These are phyloP conservation scores for Tenthredo amoena DNA, from an alignment of 2,888 invertebrate genomes.

Conservation along the genomic window DNA sequence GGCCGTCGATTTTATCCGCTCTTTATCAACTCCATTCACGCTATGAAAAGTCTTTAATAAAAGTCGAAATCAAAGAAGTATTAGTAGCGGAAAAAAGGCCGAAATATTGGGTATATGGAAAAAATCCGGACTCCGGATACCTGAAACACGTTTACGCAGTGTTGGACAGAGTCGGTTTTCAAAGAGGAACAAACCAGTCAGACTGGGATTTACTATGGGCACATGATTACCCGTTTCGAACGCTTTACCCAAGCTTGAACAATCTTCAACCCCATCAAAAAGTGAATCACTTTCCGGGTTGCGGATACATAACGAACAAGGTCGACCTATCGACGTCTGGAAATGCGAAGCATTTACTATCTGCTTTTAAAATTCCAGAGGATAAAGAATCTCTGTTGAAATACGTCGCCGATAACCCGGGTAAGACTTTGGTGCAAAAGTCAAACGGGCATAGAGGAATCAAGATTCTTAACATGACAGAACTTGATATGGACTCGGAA, in stretches of 20 bases:
- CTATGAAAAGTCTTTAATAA: slow-evolving; percentile 59
- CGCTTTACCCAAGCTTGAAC: slow-evolving; percentile 80
- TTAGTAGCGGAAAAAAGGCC: slow-evolving; percentile 66
- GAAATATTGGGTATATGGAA: slow-evolving; percentile 83
- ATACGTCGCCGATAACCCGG: slow-evolving; percentile 84
- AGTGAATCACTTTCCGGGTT: slow-evolving; percentile 97
- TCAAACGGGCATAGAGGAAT: slow-evolving; percentile 95
- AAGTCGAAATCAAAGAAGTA: slow-evolving; percentile 53
- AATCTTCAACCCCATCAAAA: slow-evolving; percentile 86
- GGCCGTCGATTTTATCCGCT: slow-evolving; percentile 65
- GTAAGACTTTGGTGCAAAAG: slow-evolving; percentile 92
- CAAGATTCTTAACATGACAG: slow-evolving; percentile 84
- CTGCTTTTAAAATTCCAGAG: slow-evolving; percentile 92
- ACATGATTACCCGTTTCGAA: slow-evolving; percentile 93
- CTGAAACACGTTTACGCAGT: slow-evolving; percentile 91
- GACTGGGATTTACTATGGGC: slow-evolving; percentile 96
- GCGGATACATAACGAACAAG: slow-evolving; percentile 96
- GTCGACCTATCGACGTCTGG: slow-evolving; percentile 90
- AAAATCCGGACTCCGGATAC: slow-evolving; percentile 83
- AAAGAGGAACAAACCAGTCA: slow-evolving; percentile 79
- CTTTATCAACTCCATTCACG: slow-evolving; percentile 62
- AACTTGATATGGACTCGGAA: slow-evolving; percentile 85
- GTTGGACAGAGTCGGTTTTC: slow-evolving; percentile 88
- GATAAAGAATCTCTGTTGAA: slow-evolving; percentile 85
- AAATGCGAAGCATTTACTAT: slow-evolving; percentile 90